Evolutionary conservation across 2,797 vertebrate genomes (phyloP).

Genomic region (Chaunax sp.): DNA sequence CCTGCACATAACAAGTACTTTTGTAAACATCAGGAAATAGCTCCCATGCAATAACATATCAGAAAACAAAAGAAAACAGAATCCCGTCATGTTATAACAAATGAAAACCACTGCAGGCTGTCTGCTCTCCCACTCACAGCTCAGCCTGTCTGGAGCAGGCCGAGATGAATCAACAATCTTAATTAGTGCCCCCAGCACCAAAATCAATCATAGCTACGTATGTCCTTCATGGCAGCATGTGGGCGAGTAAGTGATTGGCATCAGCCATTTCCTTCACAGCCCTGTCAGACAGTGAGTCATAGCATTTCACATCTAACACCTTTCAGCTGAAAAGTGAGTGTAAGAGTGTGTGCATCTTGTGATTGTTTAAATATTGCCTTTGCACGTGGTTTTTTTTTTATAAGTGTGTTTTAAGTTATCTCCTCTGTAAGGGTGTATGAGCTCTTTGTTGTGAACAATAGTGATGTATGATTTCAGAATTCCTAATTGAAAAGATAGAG

Average conservation of each 20-base stretch:
- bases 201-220: slow-evolving; percentile 47
- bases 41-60: no score
- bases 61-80: no score
- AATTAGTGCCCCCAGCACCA: slow-evolving; percentile 21
- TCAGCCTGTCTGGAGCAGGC: slow-evolving; percentile 31
- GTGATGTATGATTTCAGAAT: slow-evolving; percentile 33
- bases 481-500: slow-evolving; percentile 2
- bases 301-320: slow-evolving; percentile 51
- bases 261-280: slow-evolving; percentile 9
- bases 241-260: slow-evolving; percentile 41
- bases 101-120: slow-evolving; percentile 37
- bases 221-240: slow-evolving; percentile 21
- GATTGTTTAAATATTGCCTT: background rate
- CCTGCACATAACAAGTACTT: no score
- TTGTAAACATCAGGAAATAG: no score
- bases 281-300: slow-evolving; percentile 52
- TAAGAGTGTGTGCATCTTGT: background rate
- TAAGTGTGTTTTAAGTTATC: background rate
- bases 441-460: no score
- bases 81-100: slow-evolving; percentile 9
- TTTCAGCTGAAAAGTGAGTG: background rate
- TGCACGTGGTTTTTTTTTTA: background rate
- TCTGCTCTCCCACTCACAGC: slow-evolving; percentile 53
- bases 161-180: slow-evolving; percentile 30
- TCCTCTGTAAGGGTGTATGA: slow-evolving; percentile 22